A percentile compares a stretch with the other conserved stretches of the same genome.
These are phyloP conservation scores for Blera fallax DNA, from an alignment of 2,888 invertebrate species.

Conservation along the genomic window DNA sequence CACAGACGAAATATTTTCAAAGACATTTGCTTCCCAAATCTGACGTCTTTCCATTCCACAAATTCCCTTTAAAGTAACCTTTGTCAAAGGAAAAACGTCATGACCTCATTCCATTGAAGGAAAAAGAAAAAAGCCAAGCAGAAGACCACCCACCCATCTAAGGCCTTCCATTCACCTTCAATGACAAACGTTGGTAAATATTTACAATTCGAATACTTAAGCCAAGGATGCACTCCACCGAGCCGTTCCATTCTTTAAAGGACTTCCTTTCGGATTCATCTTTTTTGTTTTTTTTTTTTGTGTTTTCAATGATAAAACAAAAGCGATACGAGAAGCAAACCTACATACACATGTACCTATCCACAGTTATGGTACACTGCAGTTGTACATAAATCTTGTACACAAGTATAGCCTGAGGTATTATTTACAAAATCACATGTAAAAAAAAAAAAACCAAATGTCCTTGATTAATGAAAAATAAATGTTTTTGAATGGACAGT, in stretches of 20 bases:
- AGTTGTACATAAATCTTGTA: neutral
- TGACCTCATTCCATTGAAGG: slow-evolving; percentile 30
- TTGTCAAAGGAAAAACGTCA: slow-evolving; percentile 26
- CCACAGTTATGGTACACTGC: neutral
- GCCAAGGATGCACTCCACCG: slow-evolving; percentile 12
- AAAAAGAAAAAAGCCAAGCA: neutral
- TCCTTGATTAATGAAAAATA: slow-evolving; percentile 34
- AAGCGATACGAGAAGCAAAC: neutral
- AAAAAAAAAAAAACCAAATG: slow-evolving; percentile 4
- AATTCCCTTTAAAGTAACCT: neutral
- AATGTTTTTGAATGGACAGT: slow-evolving; percentile 28
- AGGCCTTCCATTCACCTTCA: slow-evolving; percentile 12
- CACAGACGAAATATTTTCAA: neutral
- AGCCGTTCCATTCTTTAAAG: neutral
- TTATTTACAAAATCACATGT: slow-evolving; percentile 31
- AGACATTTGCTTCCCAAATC: neutral
- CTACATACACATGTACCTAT: too few relatives aligned
- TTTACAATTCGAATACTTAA: slow-evolving; percentile 51
- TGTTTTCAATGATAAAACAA: neutral
- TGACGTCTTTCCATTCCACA: neutral
- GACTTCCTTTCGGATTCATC: too few relatives aligned
- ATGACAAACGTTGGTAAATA: slow-evolving; percentile 42
- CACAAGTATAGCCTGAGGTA: neutral
- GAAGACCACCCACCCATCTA: neutral
- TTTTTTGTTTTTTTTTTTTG: neutral